phyloP scores from a whole-genome alignment of 2,797 vertebrate genomes.

The Oreonectes daqikongensis region DNA sequence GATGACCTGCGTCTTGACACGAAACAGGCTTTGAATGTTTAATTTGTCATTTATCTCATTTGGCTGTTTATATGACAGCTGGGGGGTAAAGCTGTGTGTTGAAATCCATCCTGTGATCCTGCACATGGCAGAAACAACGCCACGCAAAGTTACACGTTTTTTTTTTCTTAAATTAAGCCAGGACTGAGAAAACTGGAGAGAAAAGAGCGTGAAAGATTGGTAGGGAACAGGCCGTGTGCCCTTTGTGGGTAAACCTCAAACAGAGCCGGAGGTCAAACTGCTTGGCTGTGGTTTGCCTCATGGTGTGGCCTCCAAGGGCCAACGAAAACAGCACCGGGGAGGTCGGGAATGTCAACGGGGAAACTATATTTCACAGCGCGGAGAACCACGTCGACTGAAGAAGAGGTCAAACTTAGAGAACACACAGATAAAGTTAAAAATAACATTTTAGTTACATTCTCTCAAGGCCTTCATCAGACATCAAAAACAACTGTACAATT shows the following conservation, averaged over 20 bases:
- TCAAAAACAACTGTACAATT: no score
- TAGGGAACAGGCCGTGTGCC: not conserved
- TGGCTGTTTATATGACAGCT: not conserved
- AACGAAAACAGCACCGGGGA: conserved; percentile 70
- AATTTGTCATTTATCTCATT: not conserved
- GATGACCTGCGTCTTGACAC: not conserved
- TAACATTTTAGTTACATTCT: no score
- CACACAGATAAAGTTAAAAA: no score
- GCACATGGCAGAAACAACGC: not conserved
- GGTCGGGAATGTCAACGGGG: conserved; percentile 72
- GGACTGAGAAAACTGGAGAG: not conserved
- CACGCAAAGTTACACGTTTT: not conserved
- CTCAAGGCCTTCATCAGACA: no score
- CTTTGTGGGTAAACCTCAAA: not conserved
- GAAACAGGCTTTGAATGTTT: not conserved
- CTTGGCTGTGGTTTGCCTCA: conserved; percentile 36
- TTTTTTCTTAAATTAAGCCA: not conserved
- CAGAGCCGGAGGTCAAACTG: not conserved
- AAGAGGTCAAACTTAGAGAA: no score
- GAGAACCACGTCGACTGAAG: not conserved
- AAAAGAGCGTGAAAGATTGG: not conserved
- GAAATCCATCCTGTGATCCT: not conserved
- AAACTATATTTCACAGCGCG: conserved; percentile 61
- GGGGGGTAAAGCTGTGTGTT: not conserved
- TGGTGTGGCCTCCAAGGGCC: conserved; percentile 58